These are phyloP conservation scores for Cosmopolites sordidus DNA, from an alignment of 2,888 invertebrate genomes.

Conservation along the genomic window DNA sequence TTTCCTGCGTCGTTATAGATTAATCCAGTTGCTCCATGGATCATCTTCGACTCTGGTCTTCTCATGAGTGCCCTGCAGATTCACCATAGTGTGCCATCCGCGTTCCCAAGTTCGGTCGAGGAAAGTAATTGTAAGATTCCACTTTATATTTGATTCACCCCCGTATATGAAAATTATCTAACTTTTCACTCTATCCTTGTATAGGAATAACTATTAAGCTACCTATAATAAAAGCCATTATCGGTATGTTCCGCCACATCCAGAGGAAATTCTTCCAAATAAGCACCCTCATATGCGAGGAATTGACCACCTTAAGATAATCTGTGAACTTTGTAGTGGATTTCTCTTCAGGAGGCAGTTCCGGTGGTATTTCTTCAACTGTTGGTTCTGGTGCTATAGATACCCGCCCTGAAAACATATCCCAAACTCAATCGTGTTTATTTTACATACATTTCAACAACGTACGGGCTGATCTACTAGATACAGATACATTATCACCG, in stretches of 20 bases:
- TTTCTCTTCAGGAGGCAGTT: constrained; percentile 66
- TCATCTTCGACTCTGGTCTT: too few relatives aligned
- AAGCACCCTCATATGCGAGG: constrained; percentile 72
- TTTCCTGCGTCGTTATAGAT: too few relatives aligned
- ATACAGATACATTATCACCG: constrained; percentile 79
- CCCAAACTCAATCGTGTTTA: background rate
- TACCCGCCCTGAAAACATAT: constrained; percentile 49
- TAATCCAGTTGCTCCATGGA: too few relatives aligned
- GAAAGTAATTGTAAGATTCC: too few relatives aligned
- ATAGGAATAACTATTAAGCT: background rate
- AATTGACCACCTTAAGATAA: constrained; percentile 60
- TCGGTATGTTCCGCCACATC: constrained; percentile 78
- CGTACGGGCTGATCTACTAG: constrained; percentile 56
- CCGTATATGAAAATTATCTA: too few relatives aligned
- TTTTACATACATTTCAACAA: background rate
- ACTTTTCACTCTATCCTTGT: too few relatives aligned
- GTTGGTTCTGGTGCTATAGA: constrained; percentile 56
- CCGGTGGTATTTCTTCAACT: constrained; percentile 47
- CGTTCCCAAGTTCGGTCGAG: too few relatives aligned
- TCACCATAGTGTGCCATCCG: too few relatives aligned
- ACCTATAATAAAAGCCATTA: constrained; percentile 77
- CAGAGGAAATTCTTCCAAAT: constrained; percentile 86
- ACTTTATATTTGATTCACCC: too few relatives aligned
- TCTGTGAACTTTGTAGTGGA: constrained; percentile 52
- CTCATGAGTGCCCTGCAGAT: too few relatives aligned